Conservation (phyloP, 2,797 vertebrate species). For the Danio jaintianensis region DNA sequence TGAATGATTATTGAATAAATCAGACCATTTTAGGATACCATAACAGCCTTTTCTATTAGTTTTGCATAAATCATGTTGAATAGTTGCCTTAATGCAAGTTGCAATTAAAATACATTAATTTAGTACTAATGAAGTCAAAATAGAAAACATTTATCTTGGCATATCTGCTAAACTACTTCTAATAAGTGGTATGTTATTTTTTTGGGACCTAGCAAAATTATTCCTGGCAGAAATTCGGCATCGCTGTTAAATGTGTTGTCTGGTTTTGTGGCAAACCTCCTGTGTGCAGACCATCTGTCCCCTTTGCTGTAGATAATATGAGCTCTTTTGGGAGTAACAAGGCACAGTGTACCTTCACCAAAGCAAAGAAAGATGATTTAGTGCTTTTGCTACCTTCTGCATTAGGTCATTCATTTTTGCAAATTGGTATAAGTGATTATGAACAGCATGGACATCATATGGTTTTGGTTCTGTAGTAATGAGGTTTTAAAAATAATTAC, state of each 20-base stretch:
- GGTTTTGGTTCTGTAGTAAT: background rate
- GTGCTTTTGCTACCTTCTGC: background rate
- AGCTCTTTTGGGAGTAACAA: slow-evolving; percentile 35
- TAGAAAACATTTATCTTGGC: background rate
- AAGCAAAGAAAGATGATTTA: background rate
- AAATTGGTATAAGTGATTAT: background rate
- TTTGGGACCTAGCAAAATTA: slow-evolving; percentile 19
- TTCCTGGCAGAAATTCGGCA: background rate
- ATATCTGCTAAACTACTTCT: background rate
- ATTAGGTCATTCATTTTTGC: background rate
- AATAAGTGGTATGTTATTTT: background rate
- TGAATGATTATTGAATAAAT: background rate
- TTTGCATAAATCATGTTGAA: background rate
- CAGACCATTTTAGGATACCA: background rate
- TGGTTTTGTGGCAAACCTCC: slow-evolving; percentile 54
- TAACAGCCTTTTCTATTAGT: background rate
- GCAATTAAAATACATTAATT: background rate
- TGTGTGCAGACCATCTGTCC: slow-evolving; percentile 60
- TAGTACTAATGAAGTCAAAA: background rate
- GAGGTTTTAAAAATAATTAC: background rate
- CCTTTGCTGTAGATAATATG: slow-evolving; percentile 34
- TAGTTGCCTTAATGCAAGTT: background rate
- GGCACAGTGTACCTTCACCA: slow-evolving; percentile 20
- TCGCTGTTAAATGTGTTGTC: slow-evolving; percentile 16
- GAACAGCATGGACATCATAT: background rate